Evolutionary conservation across 1,140 invertebrate genomes (phyloP).

Genomic region (Artemia franciscana): DNA sequence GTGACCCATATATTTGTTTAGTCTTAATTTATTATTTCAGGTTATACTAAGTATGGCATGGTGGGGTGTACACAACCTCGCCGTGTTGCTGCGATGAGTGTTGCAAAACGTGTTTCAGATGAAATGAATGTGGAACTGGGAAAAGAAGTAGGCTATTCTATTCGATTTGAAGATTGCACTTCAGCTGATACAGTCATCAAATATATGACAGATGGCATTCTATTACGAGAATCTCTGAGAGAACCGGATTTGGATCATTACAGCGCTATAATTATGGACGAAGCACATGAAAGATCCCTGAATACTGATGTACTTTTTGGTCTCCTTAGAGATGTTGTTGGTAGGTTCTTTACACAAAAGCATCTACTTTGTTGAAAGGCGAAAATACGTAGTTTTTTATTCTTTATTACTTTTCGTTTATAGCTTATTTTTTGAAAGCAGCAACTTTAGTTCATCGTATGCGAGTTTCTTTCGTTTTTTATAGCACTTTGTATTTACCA

Average conservation of each 20-base stretch:
- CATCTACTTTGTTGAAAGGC: too few species aligned
- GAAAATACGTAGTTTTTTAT: too few species aligned
- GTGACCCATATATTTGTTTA: too few species aligned
- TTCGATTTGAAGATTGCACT: slow-evolving; percentile 98
- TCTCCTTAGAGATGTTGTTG: slow-evolving; percentile 59
- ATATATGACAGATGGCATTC: slow-evolving; percentile 98
- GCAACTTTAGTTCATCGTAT: too few species aligned
- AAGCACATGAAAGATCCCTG: slow-evolving; percentile 91
- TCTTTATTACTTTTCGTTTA: too few species aligned
- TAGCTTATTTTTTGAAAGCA: too few species aligned
- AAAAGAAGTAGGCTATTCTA: slow-evolving; percentile 89
- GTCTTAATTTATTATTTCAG: slow-evolving; percentile 10
- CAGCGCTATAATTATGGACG: slow-evolving; percentile 94
- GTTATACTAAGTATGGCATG: slow-evolving; percentile 68
- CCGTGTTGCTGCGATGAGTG: slow-evolving; percentile 94
- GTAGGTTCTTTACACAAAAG: too few species aligned
- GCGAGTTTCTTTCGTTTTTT: too few species aligned
- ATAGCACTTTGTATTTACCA: too few species aligned
- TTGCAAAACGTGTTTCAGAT: slow-evolving; percentile 94
- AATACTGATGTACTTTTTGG: slow-evolving; percentile 98
- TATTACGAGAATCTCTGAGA: slow-evolving; percentile 75
- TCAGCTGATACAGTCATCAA: slow-evolving; percentile 87
- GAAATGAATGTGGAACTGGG: slow-evolving; percentile 81
- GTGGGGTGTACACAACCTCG: slow-evolving; percentile 87
- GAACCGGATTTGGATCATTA: slow-evolving; percentile 90